Percentiles rank a stretch among this genome's conserved stretches.
Conservation (phyloP, 1,140 invertebrate species). For the Drosophila trapezifrons region DNA sequence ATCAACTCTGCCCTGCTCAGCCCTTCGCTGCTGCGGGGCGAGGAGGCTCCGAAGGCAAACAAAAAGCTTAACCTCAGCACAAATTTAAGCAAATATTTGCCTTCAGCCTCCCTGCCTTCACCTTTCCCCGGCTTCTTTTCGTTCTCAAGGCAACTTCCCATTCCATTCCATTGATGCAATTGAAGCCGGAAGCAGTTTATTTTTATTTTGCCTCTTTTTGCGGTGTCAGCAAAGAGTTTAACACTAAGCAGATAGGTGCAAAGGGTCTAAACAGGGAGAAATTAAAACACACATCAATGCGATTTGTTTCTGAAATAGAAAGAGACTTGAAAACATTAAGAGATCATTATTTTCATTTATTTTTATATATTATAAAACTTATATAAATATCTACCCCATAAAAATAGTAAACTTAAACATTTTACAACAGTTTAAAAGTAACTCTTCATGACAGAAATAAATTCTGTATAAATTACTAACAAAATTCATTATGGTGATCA, state of each 20-base stretch:
- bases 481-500: not conserved
- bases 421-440: not conserved
- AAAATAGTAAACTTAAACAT: not conserved
- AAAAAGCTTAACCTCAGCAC: conserved; percentile 82
- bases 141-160: conserved; percentile 23
- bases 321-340: not conserved
- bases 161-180: conserved; percentile 67
- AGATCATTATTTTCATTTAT: too few species aligned
- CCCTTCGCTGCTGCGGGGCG: not conserved
- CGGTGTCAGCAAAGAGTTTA: conserved; percentile 70
- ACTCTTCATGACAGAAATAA: not conserved
- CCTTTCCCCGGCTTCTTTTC: not conserved
- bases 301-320: not conserved
- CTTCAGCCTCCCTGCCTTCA: conserved; percentile 5
- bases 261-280: not conserved
- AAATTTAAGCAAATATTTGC: conserved; percentile 83
- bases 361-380: too few species aligned
- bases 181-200: conserved; percentile 74
- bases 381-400: not conserved
- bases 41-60: conserved; percentile 59
- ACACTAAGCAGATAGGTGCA: conserved; percentile 62
- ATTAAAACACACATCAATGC: not conserved
- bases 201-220: conserved; percentile 42
- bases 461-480: not conserved
- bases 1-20: conserved; percentile 49